Percentiles rank a stretch among this genome's conserved stretches.
Evolutionary conservation across 2,888 invertebrate species (phyloP).

Genomic region (Eupithecia tripunctaria): DNA sequence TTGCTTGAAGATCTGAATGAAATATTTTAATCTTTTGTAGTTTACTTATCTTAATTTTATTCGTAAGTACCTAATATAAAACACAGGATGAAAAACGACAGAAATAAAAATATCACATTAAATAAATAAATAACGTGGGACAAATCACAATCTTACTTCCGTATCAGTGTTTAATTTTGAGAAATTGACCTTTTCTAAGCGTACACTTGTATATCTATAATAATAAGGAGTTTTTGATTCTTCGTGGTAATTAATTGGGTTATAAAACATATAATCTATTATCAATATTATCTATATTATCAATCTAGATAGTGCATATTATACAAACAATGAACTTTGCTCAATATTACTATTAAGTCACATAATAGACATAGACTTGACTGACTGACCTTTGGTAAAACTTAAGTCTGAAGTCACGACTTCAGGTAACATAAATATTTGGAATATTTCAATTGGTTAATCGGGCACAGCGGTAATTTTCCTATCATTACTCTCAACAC

Average conservation of each 20-base stretch:
- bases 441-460: constrained; percentile 50
- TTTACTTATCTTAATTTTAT: neutral
- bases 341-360: constrained; percentile 25
- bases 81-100: neutral
- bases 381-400: constrained; percentile 46
- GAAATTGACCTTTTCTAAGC: too few relatives aligned
- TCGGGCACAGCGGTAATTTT: neutral
- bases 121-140: too few relatives aligned
- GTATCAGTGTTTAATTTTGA: too few relatives aligned
- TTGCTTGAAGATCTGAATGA: neutral
- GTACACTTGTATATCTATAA: too few relatives aligned
- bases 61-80: neutral
- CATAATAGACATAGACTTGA: constrained; percentile 33
- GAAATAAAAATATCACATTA: too few relatives aligned
- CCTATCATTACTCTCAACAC: neutral
- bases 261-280: neutral
- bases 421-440: constrained; percentile 51
- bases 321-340: neutral
- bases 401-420: constrained; percentile 45
- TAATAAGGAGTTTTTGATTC: too few relatives aligned
- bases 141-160: too few relatives aligned
- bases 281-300: neutral
- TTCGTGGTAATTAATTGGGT: neutral
- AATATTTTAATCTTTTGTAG: neutral
- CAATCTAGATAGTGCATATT: neutral